Conservation (phyloP, 2,113 vertebrate species). For the Drymodes brunneopygia region DNA sequence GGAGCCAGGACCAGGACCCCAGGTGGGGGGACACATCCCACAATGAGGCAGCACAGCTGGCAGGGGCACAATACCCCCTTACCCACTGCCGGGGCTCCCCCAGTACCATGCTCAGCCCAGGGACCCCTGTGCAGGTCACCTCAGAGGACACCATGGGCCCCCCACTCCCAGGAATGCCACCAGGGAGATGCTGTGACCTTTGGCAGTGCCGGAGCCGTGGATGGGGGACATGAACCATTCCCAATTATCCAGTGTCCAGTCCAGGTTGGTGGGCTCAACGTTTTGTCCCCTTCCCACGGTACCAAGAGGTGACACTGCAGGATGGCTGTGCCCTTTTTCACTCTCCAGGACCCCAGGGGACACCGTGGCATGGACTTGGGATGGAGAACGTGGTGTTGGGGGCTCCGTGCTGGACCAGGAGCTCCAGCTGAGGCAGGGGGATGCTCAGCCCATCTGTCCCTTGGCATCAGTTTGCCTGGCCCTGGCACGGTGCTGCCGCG, state of each 20-base stretch:
- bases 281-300: fast-evolving
- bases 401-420: neutral
- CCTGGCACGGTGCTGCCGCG: fast-evolving
- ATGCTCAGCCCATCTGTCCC: neutral
- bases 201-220: fast-evolving
- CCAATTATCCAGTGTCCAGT: neutral
- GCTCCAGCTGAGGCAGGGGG: fast-evolving
- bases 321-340: fast-evolving
- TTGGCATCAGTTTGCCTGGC: neutral
- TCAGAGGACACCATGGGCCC: fast-evolving
- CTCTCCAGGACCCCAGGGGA: neutral
- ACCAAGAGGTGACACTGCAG: fast-evolving
- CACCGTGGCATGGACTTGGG: neutral
- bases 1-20: neutral
- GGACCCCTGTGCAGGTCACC: neutral
- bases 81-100: fast-evolving
- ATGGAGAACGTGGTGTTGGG: too few species aligned
- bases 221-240: neutral
- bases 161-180: fast-evolving
- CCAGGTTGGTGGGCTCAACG: neutral
- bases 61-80: neutral
- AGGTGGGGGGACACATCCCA: fast-evolving
- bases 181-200: neutral
- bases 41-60: fast-evolving
- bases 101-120: fast-evolving